Conservation (phyloP, 1,140 invertebrate species). For the Dendrolimus punctatus region DNA sequence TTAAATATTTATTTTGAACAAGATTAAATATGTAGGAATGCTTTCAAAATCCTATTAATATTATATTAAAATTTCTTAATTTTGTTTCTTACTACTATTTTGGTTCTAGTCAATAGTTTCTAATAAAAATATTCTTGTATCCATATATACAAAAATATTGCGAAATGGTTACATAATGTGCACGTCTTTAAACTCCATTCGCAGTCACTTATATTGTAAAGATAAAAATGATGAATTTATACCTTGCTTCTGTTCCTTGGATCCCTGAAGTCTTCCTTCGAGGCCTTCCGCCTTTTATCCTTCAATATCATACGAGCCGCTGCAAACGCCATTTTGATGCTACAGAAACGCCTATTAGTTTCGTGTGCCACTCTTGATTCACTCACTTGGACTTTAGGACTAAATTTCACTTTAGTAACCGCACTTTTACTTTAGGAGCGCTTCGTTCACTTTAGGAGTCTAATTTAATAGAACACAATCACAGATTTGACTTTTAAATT, state of each 20-base stretch:
- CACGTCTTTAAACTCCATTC: background rate
- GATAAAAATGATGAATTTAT: constrained; percentile 30
- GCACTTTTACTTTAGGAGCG: constrained; percentile 10
- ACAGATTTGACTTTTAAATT: constrained; percentile 32
- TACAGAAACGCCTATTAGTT: constrained; percentile 10
- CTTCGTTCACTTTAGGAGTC: constrained; percentile 1
- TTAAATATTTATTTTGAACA: too few species aligned
- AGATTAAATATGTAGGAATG: too few species aligned
- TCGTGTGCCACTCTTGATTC: constrained; percentile 22
- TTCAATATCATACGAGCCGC: constrained; percentile 87
- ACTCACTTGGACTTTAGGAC: constrained; percentile 16
- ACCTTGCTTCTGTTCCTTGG: constrained; percentile 86
- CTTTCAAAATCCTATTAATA: too few species aligned
- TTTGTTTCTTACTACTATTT: too few species aligned
- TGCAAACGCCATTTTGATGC: constrained; percentile 82
- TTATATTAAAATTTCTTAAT: too few species aligned
- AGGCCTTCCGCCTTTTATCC: constrained; percentile 83
- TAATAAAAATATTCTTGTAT: too few species aligned
- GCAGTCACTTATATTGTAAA: background rate
- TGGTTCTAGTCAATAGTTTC: too few species aligned
- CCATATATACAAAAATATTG: too few species aligned
- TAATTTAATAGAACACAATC: constrained; percentile 19
- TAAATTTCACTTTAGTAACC: constrained; percentile 5
- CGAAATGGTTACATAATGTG: too few species aligned
- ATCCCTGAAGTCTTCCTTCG: constrained; percentile 81